A percentile compares a stretch with the other conserved stretches of the same genome.
These are phyloP conservation scores for Hippasteria phrygiana DNA, from an alignment of 53 echinoderm and acorn worm genomes.

Conservation along the genomic window DNA sequence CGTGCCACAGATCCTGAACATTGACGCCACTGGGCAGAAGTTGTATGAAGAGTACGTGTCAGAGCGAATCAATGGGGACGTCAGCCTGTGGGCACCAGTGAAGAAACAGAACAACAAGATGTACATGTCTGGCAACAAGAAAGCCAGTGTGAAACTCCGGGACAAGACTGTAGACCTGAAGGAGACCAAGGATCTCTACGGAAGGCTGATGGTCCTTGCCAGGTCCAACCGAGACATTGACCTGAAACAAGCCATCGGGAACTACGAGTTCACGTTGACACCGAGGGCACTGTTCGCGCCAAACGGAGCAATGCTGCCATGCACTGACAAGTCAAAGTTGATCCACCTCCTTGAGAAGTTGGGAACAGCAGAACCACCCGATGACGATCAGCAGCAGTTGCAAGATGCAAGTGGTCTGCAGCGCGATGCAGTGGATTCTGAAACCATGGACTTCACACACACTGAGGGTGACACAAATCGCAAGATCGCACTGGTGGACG, in stretches of 20 bases:
- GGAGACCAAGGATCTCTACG: slow-evolving; percentile 75
- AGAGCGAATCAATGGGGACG: slow-evolving; percentile 67
- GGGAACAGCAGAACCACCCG: slow-evolving; percentile 10
- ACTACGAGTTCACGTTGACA: slow-evolving; percentile 63
- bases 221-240: slow-evolving; percentile 70
- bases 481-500: slow-evolving; percentile 66
- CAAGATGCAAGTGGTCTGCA: background rate
- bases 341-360: slow-evolving; percentile 33
- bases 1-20: slow-evolving; percentile 55
- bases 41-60: slow-evolving; percentile 61
- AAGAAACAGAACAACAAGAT: slow-evolving; percentile 69
- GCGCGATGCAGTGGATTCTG: too few species aligned
- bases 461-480: too few species aligned
- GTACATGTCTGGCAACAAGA: slow-evolving; percentile 63
- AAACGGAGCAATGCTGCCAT: slow-evolving; percentile 56
- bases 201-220: slow-evolving; percentile 64
- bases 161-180: slow-evolving; percentile 76
- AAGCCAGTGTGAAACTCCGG: slow-evolving; percentile 42
- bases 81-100: slow-evolving; percentile 71
- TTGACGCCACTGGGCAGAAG: slow-evolving; percentile 53
- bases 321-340: slow-evolving; percentile 54
- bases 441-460: too few species aligned
- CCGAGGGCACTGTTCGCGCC: slow-evolving; percentile 68
- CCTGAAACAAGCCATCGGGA: slow-evolving; percentile 59
- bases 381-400: background rate